Conservation (phyloP, 1,140 invertebrate genomes). For the Ectropis grisescens region DNA sequence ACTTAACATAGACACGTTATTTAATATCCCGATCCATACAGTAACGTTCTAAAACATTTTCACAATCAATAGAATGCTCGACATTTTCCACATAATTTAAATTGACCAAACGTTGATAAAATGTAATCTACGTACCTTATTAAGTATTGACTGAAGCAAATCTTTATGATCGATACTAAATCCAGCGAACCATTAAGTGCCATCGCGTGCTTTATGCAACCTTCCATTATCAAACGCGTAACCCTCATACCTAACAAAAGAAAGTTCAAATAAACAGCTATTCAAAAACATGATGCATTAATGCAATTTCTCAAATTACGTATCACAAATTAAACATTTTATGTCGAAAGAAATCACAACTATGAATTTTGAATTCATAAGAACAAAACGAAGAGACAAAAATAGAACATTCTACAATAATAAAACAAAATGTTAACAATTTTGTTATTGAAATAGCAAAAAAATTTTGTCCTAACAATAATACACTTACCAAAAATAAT, state of each 20-base stretch:
- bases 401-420: slow-evolving; percentile 53
- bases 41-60: slow-evolving; percentile 25
- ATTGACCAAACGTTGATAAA: slow-evolving; percentile 31
- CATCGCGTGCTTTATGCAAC: slow-evolving; percentile 22
- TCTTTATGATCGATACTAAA: slow-evolving; percentile 22
- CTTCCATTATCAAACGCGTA: slow-evolving; percentile 16
- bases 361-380: slow-evolving; percentile 69
- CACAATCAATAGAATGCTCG: slow-evolving; percentile 4
- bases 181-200: slow-evolving; percentile 22
- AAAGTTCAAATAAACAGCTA: slow-evolving; percentile 36
- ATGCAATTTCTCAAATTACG: slow-evolving; percentile 54
- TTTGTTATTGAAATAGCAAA: slow-evolving; percentile 46
- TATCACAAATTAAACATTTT: slow-evolving; percentile 68
- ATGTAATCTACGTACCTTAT: slow-evolving; percentile 52
- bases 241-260: slow-evolving; percentile 29
- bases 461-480: slow-evolving; percentile 48
- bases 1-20: slow-evolving; percentile 46
- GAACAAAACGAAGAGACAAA: slow-evolving; percentile 50
- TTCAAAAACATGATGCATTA: slow-evolving; percentile 58
- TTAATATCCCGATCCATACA: slow-evolving; percentile 28
- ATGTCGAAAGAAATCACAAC: slow-evolving; percentile 69
- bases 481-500: slow-evolving; percentile 40
- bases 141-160: slow-evolving; percentile 31
- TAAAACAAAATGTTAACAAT: slow-evolving; percentile 61
- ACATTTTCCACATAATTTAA: slow-evolving; percentile 18